Conservation (phyloP, 2,888 invertebrate genomes). For the Biston stratarius region DNA sequence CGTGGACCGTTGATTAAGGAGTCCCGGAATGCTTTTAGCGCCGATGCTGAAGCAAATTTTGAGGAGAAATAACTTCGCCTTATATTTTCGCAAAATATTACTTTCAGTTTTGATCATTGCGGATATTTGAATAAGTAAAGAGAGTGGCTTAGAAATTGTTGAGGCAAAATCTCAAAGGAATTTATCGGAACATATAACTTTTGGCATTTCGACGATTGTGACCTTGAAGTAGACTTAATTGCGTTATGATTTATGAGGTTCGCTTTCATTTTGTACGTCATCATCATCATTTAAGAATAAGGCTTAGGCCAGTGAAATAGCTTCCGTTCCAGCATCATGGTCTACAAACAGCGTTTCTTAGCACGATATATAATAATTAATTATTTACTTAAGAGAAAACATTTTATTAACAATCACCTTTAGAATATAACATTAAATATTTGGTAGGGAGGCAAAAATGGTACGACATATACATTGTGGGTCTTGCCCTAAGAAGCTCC, state of each 20-base stretch:
- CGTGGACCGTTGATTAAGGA: conserved; percentile 78
- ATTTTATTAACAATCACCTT: too few relatives aligned
- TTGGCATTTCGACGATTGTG: conserved; percentile 44
- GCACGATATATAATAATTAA: too few relatives aligned
- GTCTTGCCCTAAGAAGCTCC: too few relatives aligned
- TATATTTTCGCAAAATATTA: conserved; percentile 69
- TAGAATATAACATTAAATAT: too few relatives aligned
- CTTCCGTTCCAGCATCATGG: too few relatives aligned
- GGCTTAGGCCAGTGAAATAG: not conserved
- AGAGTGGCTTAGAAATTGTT: conserved; percentile 62
- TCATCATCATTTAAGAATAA: not conserved
- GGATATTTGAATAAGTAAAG: conserved; percentile 69
- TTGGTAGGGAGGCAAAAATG: too few relatives aligned
- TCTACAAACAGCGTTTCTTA: too few relatives aligned
- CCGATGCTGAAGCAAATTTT: conserved; percentile 63
- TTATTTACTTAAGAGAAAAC: too few relatives aligned
- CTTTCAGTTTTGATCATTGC: conserved; percentile 64
- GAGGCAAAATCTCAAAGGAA: conserved; percentile 58
- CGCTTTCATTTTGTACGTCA: conserved; percentile 20
- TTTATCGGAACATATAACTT: conserved; percentile 58
- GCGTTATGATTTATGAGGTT: conserved; percentile 35
- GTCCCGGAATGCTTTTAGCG: conserved; percentile 79
- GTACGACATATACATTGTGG: too few relatives aligned
- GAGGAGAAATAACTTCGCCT: conserved; percentile 65
- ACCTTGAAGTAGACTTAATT: conserved; percentile 35